These are phyloP conservation scores for Aphelinus certus DNA, from an alignment of 1,140 invertebrate species.

Conservation along the genomic window DNA sequence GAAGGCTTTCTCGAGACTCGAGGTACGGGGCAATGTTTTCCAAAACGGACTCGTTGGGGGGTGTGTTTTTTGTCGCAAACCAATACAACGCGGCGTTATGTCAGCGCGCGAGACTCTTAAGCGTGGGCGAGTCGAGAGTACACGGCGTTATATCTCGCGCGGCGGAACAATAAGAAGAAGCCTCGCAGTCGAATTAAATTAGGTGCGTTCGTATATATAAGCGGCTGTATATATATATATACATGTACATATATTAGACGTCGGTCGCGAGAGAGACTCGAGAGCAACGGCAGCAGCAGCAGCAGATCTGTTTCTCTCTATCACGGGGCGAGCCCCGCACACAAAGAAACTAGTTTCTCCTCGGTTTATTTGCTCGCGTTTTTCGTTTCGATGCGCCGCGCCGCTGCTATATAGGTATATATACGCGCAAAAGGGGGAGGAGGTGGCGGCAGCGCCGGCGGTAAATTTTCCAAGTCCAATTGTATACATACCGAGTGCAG, in stretches of 20 bases:
- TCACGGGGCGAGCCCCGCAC: background rate
- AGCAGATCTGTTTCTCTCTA: too few relatives aligned
- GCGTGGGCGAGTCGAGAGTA: too few relatives aligned
- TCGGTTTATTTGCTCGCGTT: conserved; percentile 38
- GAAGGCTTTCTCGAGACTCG: too few relatives aligned
- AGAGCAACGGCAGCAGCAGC: too few relatives aligned
- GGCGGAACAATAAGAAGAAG: too few relatives aligned
- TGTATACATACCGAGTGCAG: background rate
- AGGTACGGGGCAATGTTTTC: too few relatives aligned
- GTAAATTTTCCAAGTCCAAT: conserved; percentile 43
- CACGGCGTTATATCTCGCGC: too few relatives aligned
- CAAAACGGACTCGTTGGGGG: too few relatives aligned
- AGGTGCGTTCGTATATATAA: conserved; percentile 17
- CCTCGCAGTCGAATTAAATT: conserved; percentile 32
- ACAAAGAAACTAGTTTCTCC: conserved; percentile 47
- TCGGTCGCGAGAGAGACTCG: background rate
- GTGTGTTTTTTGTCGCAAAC: too few relatives aligned
- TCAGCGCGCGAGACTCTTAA: too few relatives aligned
- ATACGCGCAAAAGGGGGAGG: background rate
- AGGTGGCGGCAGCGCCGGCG: conserved; percentile 23
- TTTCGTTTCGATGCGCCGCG: background rate
- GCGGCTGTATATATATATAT: conserved; percentile 24
- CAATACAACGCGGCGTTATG: too few relatives aligned
- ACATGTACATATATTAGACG: conserved; percentile 29
- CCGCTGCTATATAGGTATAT: too few relatives aligned